Evolutionary conservation across 2,888 invertebrate genomes (phyloP), one percentile per base, ranked within the genome.

Genomic region (Agonopterix subpropinquella): DNA sequence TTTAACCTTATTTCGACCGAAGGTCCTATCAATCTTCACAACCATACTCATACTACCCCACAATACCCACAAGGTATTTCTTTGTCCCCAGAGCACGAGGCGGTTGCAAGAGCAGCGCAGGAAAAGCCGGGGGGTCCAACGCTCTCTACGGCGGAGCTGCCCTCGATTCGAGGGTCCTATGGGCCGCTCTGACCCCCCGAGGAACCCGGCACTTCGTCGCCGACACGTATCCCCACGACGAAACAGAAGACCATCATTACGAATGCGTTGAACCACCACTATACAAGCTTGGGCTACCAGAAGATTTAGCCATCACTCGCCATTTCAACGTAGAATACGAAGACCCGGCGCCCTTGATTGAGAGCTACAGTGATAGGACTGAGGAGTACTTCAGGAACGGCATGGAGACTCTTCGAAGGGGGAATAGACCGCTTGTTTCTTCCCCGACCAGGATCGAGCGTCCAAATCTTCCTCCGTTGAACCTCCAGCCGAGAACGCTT

Each of bases 131-230:
- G 73, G 83, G 85, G 65, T 72, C 90, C 63, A 77, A 80, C 58
- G 80, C 84, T 0, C 59, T 87, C 0, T 87, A 87, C 55, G 87
- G 85, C 1, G 80, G 84, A 45, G 80, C 91, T 11, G 90, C 91
- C 13, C 89, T 92, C 10, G 93, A 93, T 67, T 92, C 92, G 3
- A 89, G 93, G 7, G 91, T 93, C 2, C 89, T 94, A 44, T 96
- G 96, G 96, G 96, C 96, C 1, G 95, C 96, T 0, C 79, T 96
- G 8, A 95, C 95, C 0, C 95, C 95, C 0, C 90, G 94, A 13
- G 95, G 95, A 10, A 95, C 95, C 0, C 89, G 94, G 15, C 95
- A 95, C 76, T 95, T 93, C 71, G 92, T 93, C 49, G 91, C 92
- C 0, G 91, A 92, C 70, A 91, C 89, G 28, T 91, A 91, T 72